Evolutionary conservation across 2,797 vertebrate genomes (phyloP).

Genomic region (Poecilia picta): DNA sequence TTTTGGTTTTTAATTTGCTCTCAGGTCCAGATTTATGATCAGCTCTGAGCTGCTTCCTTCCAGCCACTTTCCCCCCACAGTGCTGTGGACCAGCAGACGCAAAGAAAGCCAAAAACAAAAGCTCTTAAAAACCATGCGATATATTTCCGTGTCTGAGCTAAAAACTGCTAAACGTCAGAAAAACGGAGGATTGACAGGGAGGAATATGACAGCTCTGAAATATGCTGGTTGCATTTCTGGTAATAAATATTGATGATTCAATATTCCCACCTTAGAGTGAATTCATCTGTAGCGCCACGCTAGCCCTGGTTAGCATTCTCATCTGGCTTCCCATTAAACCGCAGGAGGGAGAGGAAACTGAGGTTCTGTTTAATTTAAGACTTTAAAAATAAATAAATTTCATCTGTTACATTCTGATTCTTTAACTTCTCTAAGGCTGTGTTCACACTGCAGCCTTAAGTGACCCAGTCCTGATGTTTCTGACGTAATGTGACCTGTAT

Average conservation of each 20-base stretch:
- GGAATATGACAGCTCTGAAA: conserved; percentile 6
- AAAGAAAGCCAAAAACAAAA: background rate
- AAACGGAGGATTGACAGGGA: conserved; percentile 1
- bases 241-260: conserved; percentile 28
- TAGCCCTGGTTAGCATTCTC: conserved; percentile 45
- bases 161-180: background rate
- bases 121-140: background rate
- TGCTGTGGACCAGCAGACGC: conserved; percentile 27
- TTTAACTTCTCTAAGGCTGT: no score
- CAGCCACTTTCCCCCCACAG: conserved; percentile 34
- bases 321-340: conserved; percentile 22
- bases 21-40: conserved; percentile 18
- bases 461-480: no score
- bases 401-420: background rate
- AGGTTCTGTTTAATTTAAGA: background rate
- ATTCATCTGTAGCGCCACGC: conserved; percentile 34
- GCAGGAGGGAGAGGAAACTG: background rate
- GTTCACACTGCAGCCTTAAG: no score
- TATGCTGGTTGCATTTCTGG: conserved; percentile 26
- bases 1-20: conserved; percentile 16
- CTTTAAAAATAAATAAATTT: background rate
- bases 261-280: conserved; percentile 33
- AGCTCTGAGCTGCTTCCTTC: conserved; percentile 29
- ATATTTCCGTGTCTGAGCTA: background rate
- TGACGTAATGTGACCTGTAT: no score